phyloP scores from a whole-genome alignment of 2,113 vertebrate species.

The Antechinus stuartii region DNA sequence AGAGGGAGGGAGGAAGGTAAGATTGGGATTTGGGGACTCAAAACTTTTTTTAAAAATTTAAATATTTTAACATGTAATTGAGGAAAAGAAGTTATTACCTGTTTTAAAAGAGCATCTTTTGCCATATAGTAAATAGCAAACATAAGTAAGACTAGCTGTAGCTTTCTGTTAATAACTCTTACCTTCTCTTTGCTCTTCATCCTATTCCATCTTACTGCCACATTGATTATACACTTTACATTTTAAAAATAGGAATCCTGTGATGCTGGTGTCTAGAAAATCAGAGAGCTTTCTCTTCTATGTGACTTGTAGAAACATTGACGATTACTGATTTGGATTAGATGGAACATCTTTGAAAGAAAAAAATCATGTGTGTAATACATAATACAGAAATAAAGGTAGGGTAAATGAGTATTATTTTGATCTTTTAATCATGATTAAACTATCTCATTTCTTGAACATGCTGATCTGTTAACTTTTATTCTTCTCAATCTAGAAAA shows the following conservation, averaged over 20 bases:
- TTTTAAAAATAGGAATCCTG: background rate
- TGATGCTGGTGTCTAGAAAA: background rate
- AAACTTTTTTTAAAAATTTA: background rate
- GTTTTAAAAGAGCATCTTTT: background rate
- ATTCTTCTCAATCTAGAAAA: background rate
- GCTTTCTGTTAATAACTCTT: background rate
- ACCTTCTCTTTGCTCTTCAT: background rate
- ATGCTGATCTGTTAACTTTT: background rate
- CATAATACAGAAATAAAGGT: background rate
- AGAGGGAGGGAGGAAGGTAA: background rate
- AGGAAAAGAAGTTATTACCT: background rate
- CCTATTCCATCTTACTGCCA: background rate
- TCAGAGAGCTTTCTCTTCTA: background rate
- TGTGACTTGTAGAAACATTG: background rate
- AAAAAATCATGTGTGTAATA: background rate
- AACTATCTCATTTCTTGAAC: background rate
- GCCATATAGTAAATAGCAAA: background rate
- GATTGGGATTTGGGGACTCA: background rate
- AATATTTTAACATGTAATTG: background rate
- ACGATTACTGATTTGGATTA: background rate
- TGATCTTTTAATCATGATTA: background rate
- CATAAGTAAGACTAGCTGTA: background rate
- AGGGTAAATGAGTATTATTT: background rate
- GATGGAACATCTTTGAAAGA: background rate
- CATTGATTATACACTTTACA: background rate